Evolutionary conservation across 2,797 vertebrate species (phyloP).

Genomic region (Crenuchus spilurus): DNA sequence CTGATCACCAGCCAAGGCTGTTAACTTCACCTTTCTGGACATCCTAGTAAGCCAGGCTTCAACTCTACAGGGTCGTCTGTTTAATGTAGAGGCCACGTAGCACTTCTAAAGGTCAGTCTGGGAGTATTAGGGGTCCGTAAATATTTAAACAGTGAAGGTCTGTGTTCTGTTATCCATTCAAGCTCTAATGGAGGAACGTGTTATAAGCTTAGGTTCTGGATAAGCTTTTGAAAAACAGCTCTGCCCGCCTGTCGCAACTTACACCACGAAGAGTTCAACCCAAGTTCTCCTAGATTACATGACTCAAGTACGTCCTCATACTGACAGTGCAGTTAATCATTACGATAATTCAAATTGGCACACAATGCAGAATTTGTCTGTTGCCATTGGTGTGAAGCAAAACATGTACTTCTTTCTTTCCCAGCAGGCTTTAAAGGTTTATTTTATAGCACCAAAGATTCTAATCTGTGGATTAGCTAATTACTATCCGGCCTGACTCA

Average conservation of each 20-base stretch:
- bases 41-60: slow-evolving; percentile 2
- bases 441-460: neutral
- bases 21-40: slow-evolving; percentile 21
- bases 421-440: slow-evolving; percentile 4
- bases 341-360: slow-evolving; percentile 12
- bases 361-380: neutral
- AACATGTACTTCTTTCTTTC: slow-evolving; percentile 8
- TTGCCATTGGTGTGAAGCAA: slow-evolving; percentile 32
- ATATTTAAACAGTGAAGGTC: slow-evolving; percentile 55
- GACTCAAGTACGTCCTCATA: slow-evolving; percentile 19
- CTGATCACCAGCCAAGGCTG: slow-evolving; percentile 26
- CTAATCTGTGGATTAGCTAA: slow-evolving; percentile 14
- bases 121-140: slow-evolving; percentile 48
- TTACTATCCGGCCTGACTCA: neutral
- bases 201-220: slow-evolving; percentile 14
- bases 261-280: slow-evolving; percentile 17
- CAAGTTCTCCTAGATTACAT: slow-evolving; percentile 31
- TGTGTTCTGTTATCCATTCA: slow-evolving; percentile 46
- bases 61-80: slow-evolving; percentile 20
- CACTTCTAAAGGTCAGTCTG: slow-evolving; percentile 33
- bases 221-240: slow-evolving; percentile 29
- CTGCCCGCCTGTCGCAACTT: slow-evolving; percentile 10
- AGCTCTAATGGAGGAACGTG: slow-evolving; percentile 36
- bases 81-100: slow-evolving; percentile 34
- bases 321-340: slow-evolving; percentile 21